Evolutionary conservation across 2,113 vertebrate genomes (phyloP).

Genomic region (Ploceus nigricollis): DNA sequence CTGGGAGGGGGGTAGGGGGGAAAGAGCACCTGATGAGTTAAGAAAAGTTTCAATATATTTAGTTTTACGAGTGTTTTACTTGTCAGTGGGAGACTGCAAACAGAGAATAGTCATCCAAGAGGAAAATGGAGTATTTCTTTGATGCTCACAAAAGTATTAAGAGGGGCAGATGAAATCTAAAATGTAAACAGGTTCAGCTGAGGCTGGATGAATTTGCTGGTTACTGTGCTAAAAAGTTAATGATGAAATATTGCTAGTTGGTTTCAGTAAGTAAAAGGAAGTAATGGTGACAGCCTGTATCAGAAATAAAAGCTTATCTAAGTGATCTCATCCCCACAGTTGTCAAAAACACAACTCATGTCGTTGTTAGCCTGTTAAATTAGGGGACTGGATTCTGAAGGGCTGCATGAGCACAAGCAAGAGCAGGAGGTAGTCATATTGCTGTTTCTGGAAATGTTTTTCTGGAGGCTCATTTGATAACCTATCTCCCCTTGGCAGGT

Average conservation of each 20-base stretch:
- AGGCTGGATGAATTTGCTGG: neutral
- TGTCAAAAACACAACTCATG: neutral
- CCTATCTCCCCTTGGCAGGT: neutral
- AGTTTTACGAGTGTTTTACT: neutral
- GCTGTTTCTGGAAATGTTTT: neutral
- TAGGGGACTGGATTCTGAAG: neutral
- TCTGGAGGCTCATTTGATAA: neutral
- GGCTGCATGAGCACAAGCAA: neutral
- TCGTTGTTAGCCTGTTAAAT: neutral
- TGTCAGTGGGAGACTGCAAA: neutral
- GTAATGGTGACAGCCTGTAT: neutral
- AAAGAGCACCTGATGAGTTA: neutral
- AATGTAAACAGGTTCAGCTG: slow-evolving; percentile 10
- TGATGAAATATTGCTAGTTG: neutral
- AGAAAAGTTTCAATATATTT: neutral
- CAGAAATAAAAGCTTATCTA: neutral
- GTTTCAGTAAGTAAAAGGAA: neutral
- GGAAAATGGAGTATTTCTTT: neutral
- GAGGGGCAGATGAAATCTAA: neutral
- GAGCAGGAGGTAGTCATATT: neutral
- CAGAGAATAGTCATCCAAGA: neutral
- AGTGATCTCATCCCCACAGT: neutral
- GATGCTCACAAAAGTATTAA: neutral
- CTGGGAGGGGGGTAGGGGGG: neutral
- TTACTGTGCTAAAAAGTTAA: neutral